Evolutionary conservation across 2,888 invertebrate genomes (phyloP), one percentile per base, ranked within the genome.

Genomic region (Pterostichus madidus): DNA sequence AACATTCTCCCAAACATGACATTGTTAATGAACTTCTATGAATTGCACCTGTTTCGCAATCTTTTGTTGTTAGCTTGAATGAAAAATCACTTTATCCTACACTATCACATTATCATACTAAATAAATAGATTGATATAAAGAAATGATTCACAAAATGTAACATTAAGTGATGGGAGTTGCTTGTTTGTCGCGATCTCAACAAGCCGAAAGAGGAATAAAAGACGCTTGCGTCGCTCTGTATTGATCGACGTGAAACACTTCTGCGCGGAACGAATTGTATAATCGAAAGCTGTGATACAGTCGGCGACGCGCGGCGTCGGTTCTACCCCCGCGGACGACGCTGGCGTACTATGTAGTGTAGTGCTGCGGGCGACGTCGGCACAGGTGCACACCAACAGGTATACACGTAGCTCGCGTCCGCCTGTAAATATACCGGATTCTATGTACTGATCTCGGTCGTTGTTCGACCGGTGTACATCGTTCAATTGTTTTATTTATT

Each of bases 1-100:
- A 92, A 88, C 90, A 90, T 81, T 93, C 93, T 83, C 92, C 90
- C 86, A 93, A 90, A 87, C 93, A 93, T 84, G 91, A 89, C 93
- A 93, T 93, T 77, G 32, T 78, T 15, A 61, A 11, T 46, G 49
- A 53, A 24, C 15, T 15, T 17, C 24, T 15, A 49, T 39, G 49
- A 80, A 15, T 59, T 59, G 10, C 49, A 46, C 17, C 49, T 44
- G n/a, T 39, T 46, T 15, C 44, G 59, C 77, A 52, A 77, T 15
- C 35, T 10, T 44, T 77, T 77, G 32, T 77, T 56, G 8, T 39
- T 71, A 31, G 1, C 6, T 39, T 44, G 5, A 39, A 39, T 39
- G 1, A 39, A 39, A 39, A 7, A 39, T 39, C 39, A 39, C 39
- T 56, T 2, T 56, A 56, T 56, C 8, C 4, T 46, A 46, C 46